Evolutionary conservation across 2,797 vertebrate genomes (phyloP).

Genomic region (Enteromius viviparus): DNA sequence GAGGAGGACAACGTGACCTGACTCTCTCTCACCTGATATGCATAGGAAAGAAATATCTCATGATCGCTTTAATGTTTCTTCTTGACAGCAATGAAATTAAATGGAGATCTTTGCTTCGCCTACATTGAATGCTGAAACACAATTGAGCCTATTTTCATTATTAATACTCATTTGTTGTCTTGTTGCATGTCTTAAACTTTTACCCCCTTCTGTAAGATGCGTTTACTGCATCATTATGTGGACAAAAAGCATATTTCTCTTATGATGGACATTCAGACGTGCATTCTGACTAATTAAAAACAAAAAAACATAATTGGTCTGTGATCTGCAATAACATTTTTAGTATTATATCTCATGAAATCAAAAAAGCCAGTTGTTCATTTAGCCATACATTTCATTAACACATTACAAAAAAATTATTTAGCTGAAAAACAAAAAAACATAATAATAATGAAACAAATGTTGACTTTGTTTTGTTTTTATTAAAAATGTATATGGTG

Average conservation of each 20-base stretch:
- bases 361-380: neutral
- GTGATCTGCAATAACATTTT: neutral
- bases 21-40: slow-evolving; percentile 2
- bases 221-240: neutral
- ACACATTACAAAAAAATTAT: too few species aligned
- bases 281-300: neutral
- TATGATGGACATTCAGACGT: neutral
- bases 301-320: neutral
- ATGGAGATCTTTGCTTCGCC: neutral
- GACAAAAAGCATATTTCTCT: neutral
- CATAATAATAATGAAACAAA: too few species aligned
- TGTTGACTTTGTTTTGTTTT: too few species aligned
- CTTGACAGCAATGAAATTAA: neutral
- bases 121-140: neutral
- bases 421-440: neutral
- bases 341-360: neutral
- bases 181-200: neutral
- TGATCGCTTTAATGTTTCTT: slow-evolving; percentile 1
- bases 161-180: neutral
- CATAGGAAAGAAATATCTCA: slow-evolving; percentile 11
- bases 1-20: neutral
- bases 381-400: neutral
- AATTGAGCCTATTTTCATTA: neutral
- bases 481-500: neutral
- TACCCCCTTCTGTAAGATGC: neutral